These are phyloP conservation scores for Muntiacus muntjak DNA, from an alignment of 2,113 vertebrate species.

Conservation along the genomic window DNA sequence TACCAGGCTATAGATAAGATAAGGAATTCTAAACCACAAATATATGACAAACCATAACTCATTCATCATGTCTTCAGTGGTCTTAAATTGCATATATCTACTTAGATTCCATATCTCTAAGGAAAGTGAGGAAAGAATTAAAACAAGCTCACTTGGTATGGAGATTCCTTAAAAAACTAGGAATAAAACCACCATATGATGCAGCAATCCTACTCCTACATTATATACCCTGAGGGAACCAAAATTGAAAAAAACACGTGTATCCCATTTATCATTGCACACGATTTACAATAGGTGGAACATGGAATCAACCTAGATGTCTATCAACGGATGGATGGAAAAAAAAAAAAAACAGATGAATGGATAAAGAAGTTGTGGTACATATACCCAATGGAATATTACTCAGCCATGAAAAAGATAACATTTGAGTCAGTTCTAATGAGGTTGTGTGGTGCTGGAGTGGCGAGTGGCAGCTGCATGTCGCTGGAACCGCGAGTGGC, in stretches of 20 bases:
- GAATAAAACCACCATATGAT: neutral
- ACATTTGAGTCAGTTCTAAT: neutral
- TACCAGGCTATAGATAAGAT: neutral
- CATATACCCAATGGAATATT: neutral
- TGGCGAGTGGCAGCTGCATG: fast-evolving
- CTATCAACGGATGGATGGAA: neutral
- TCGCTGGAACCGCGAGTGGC: fast-evolving
- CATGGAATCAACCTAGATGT: neutral
- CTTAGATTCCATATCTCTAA: neutral
- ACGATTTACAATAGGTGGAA: neutral
- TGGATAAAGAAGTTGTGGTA: neutral
- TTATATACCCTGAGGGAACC: neutral
- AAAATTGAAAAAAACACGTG: neutral
- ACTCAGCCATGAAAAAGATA: neutral
- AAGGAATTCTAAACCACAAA: conserved; percentile 40
- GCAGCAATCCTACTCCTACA: neutral
- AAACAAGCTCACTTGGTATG: neutral
- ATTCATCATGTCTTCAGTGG: neutral
- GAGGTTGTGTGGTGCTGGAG: neutral
- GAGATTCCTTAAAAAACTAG: neutral
- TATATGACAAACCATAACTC: conserved; percentile 23
- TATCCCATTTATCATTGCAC: neutral
- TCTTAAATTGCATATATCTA: conserved; percentile 42
- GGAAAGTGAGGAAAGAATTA: neutral
- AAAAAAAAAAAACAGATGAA: neutral